phyloP scores from a whole-genome alignment of 2,797 vertebrate species.

The Tinamus major region DNA sequence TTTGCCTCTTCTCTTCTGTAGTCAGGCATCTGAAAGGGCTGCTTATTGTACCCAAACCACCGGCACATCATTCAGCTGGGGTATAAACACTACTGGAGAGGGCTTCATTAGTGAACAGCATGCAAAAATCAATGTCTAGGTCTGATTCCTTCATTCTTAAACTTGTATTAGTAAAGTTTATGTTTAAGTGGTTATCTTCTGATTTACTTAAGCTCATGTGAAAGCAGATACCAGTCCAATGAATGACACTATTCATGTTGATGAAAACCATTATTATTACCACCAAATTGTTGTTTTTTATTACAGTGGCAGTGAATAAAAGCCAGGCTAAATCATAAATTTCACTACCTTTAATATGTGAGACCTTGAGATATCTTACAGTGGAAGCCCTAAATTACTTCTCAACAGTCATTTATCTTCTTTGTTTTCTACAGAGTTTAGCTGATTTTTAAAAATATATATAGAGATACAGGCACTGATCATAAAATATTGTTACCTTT shows the following conservation, averaged over 20 bases:
- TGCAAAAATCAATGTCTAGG: slow-evolving; percentile 7
- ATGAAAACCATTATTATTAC: slow-evolving; percentile 30
- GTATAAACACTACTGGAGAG: slow-evolving; percentile 29
- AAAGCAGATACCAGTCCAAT: neutral
- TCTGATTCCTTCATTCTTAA: neutral
- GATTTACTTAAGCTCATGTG: slow-evolving; percentile 31
- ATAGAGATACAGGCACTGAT: neutral
- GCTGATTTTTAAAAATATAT: neutral
- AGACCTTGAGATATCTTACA: neutral
- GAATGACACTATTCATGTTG: slow-evolving; percentile 27
- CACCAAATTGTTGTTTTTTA: slow-evolving; percentile 33
- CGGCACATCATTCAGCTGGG: neutral
- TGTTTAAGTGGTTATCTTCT: slow-evolving; percentile 37
- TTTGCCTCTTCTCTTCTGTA: neutral
- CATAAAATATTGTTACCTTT: slow-evolving; percentile 24
- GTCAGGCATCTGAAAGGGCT: slow-evolving; percentile 47
- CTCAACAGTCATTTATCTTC: slow-evolving; percentile 24
- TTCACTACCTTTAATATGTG: neutral
- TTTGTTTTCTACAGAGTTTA: slow-evolving; percentile 31
- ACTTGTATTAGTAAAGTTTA: neutral
- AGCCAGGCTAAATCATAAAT: slow-evolving; percentile 43
- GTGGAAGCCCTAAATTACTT: slow-evolving; percentile 23
- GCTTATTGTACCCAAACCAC: slow-evolving; percentile 29
- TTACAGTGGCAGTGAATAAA: slow-evolving; percentile 54
- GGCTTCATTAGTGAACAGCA: slow-evolving; percentile 21